Percentiles rank a stretch among this genome's conserved stretches.
phyloP scores from a whole-genome alignment of 2,797 vertebrate species.

The Onychomys arenicola region DNA sequence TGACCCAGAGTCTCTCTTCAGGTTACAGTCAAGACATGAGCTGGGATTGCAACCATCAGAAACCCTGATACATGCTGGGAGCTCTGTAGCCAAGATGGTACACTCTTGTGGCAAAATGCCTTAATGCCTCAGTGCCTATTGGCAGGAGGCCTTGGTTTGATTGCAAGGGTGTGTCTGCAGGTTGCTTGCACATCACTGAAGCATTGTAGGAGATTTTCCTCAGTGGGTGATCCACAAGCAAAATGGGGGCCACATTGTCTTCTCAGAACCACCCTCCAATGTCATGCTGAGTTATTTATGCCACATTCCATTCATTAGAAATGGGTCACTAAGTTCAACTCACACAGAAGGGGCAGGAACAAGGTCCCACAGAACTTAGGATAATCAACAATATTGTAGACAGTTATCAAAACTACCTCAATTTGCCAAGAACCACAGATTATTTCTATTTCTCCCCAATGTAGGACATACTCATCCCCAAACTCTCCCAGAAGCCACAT shows the following conservation, averaged over 20 bases:
- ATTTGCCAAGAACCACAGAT: background rate
- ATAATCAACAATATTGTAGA: background rate
- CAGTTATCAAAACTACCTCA: background rate
- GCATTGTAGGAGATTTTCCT: background rate
- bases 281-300: background rate
- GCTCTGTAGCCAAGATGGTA: background rate
- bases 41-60: background rate
- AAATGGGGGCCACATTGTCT: background rate
- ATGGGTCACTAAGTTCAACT: background rate
- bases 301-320: background rate
- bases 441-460: background rate
- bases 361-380: background rate
- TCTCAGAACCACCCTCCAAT: background rate
- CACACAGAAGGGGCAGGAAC: background rate
- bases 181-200: background rate
- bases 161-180: background rate
- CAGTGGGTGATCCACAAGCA: background rate
- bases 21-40: background rate
- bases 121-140: background rate
- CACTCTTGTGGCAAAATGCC: background rate
- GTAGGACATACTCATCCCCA: background rate
- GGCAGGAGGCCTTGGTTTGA: background rate
- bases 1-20: background rate
- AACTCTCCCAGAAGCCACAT: background rate
- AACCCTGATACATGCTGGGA: background rate